A percentile compares a stretch with the other conserved stretches of the same genome.
These are phyloP conservation scores for Neopipo cinnamomea DNA, from an alignment of 2,113 vertebrate genomes.

Conservation along the genomic window DNA sequence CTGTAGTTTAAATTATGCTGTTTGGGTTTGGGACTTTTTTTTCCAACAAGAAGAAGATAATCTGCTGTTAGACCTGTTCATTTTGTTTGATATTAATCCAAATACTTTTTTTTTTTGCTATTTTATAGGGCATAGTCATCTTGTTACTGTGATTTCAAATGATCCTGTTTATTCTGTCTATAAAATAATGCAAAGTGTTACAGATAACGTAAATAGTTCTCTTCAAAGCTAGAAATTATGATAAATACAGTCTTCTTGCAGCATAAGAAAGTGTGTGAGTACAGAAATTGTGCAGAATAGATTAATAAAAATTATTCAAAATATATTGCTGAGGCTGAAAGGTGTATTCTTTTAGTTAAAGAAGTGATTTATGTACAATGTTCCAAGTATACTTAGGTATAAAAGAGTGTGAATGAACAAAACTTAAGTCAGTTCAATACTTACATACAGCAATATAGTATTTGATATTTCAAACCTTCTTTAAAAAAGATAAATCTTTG, in stretches of 20 bases:
- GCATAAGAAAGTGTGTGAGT: not conserved
- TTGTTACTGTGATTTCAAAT: not conserved
- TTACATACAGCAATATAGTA: not conserved
- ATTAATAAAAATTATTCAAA: constrained; percentile 5
- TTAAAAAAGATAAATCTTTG: not conserved
- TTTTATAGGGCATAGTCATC: not conserved
- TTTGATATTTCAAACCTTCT: not conserved
- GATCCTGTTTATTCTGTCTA: not conserved
- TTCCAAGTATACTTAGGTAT: not conserved
- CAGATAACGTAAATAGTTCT: not conserved
- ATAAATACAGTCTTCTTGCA: not conserved
- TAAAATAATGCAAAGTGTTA: not conserved
- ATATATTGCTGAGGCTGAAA: not conserved
- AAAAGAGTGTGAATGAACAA: not conserved
- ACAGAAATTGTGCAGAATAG: not conserved
- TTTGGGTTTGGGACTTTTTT: not conserved
- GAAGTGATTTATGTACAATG: not conserved
- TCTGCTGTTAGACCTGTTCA: not conserved
- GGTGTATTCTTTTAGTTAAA: not conserved
- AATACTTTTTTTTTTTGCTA: not conserved
- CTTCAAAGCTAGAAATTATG: not conserved
- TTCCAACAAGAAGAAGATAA: not conserved
- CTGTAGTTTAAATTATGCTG: not conserved
- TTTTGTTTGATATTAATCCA: not conserved
- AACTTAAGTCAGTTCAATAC: not conserved